phyloP scores from a whole-genome alignment of 2,113 vertebrate species.

The Microcebus tavaratra region DNA sequence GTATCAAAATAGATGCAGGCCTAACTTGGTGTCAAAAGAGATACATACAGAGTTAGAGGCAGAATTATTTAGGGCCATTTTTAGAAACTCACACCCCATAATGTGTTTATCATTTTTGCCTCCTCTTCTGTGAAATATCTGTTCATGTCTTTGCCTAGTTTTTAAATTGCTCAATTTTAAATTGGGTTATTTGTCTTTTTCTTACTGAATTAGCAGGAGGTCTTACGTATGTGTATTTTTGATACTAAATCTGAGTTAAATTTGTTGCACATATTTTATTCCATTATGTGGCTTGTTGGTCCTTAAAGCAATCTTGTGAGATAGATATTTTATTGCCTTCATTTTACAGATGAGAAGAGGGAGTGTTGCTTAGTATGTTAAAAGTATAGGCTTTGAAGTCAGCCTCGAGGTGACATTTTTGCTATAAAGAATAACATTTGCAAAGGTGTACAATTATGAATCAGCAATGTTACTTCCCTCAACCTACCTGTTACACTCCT shows the following conservation, averaged over 20 bases:
- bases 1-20: neutral
- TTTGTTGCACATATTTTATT: conserved; percentile 14
- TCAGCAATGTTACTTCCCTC: neutral
- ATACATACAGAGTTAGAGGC: neutral
- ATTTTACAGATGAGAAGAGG: conserved; percentile 9
- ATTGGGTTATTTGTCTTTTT: neutral
- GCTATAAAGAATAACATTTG: conserved; percentile 12
- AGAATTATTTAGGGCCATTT: neutral
- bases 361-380: neutral
- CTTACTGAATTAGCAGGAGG: neutral
- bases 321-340: neutral
- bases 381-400: neutral
- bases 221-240: neutral
- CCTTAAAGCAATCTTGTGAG: neutral
- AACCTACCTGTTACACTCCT: neutral
- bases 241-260: conserved; percentile 5
- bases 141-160: neutral
- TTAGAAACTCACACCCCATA: neutral
- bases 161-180: neutral
- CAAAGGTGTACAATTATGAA: neutral
- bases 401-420: neutral
- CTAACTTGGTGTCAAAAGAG: neutral
- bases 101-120: conserved; percentile 21
- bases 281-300: conserved; percentile 9
- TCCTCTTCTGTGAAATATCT: neutral